Conservation (phyloP, 2,888 invertebrate genomes). For the Amphimallon solstitiale region DNA sequence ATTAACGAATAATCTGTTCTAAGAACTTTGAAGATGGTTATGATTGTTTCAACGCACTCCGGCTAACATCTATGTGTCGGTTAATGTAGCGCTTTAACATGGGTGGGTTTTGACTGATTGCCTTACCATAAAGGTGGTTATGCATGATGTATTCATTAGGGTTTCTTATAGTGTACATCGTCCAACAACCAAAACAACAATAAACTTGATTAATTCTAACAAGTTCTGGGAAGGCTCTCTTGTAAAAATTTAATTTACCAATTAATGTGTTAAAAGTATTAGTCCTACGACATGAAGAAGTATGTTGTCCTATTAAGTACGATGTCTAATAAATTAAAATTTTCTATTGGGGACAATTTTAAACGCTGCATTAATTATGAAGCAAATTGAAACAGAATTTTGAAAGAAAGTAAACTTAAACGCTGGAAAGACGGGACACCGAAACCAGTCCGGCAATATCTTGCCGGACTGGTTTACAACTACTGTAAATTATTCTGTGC, state of each 20-base stretch:
- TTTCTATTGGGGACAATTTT: too few species aligned
- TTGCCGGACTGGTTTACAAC: too few species aligned
- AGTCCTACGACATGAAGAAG: too few species aligned
- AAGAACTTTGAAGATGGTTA: constrained; percentile 26
- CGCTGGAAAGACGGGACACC: too few species aligned
- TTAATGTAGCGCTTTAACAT: constrained; percentile 12
- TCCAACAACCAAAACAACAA: background rate
- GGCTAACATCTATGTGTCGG: background rate
- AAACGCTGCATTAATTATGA: too few species aligned
- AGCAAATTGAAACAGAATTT: too few species aligned
- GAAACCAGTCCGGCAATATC: too few species aligned
- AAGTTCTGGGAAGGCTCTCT: background rate
- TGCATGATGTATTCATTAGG: constrained; percentile 25
- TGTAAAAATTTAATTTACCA: background rate
- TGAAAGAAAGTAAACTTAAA: too few species aligned
- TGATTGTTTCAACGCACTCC: constrained; percentile 27
- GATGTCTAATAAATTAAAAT: too few species aligned
- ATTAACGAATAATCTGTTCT: constrained; percentile 33
- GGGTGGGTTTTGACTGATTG: constrained; percentile 31
- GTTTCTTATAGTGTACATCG: background rate
- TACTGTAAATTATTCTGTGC: too few species aligned
- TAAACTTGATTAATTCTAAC: constrained; percentile 5
- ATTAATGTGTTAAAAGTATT: background rate
- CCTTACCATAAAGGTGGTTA: constrained; percentile 21
- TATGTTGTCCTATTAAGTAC: background rate